A percentile compares a stretch with the other conserved stretches of the same genome.
Conservation (phyloP, 2,113 vertebrate species). For the Psettodes erumei region DNA sequence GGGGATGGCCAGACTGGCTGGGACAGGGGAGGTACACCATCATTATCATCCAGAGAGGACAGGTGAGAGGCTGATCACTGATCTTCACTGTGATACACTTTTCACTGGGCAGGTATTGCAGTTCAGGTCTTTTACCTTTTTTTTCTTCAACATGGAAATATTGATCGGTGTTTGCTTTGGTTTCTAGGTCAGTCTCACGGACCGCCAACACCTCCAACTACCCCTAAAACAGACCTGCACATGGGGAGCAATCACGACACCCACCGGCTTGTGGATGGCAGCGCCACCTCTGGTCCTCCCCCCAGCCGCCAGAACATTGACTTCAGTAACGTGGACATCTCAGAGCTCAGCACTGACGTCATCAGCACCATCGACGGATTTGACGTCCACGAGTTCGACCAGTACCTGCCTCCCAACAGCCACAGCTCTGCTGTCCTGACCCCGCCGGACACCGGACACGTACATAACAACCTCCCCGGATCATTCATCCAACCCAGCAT, state of each 20-base stretch:
- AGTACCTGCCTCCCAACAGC: slow-evolving; percentile 89
- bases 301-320: slow-evolving; percentile 90
- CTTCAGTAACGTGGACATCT: slow-evolving; percentile 94
- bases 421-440: slow-evolving; percentile 62
- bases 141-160: background rate
- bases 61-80: slow-evolving; percentile 79
- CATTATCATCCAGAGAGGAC: slow-evolving; percentile 84
- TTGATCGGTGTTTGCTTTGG: background rate
- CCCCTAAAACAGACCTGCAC: slow-evolving; percentile 88
- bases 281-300: slow-evolving; percentile 28
- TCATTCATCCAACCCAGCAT: slow-evolving; percentile 70
- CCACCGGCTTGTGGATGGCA: slow-evolving; percentile 81
- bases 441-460: slow-evolving; percentile 72
- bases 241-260: slow-evolving; percentile 84
- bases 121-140: background rate
- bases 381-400: slow-evolving; percentile 91
- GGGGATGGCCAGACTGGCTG: slow-evolving; percentile 62
- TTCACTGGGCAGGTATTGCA: background rate
- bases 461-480: slow-evolving; percentile 57
- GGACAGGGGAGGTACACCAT: slow-evolving; percentile 59
- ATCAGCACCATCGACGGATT: slow-evolving; percentile 91
- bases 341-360: slow-evolving; percentile 92
- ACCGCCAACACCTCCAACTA: slow-evolving; percentile 91
- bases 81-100: background rate
- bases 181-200: slow-evolving; percentile 88